Percentiles rank a stretch among this genome's conserved stretches.
Conservation (phyloP, 1,140 invertebrate species). For the Campoletis sonorensis region DNA sequence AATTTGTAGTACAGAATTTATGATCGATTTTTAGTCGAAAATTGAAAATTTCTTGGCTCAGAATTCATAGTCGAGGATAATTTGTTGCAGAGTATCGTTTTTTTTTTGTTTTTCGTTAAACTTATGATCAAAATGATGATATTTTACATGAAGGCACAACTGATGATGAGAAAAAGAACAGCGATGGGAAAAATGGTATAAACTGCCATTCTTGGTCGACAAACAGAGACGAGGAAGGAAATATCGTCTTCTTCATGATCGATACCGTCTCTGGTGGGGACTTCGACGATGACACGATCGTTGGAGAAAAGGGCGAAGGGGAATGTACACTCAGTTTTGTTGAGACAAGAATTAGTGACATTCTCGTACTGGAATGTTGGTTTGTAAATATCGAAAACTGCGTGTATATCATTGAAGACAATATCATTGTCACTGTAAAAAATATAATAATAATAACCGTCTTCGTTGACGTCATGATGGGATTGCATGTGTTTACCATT, state of each 20-base stretch:
- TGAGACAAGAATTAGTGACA: conserved; percentile 83
- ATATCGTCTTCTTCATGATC: conserved; percentile 83
- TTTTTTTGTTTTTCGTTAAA: no score
- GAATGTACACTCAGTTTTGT: conserved; percentile 86
- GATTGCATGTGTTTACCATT: conserved; percentile 80
- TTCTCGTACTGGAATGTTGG: conserved; percentile 88
- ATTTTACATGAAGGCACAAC: conserved; percentile 83
- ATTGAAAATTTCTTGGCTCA: no score
- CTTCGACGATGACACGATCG: conserved; percentile 87
- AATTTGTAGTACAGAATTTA: no score
- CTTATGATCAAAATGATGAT: not conserved
- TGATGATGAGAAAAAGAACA: conserved; percentile 84
- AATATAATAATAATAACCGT: conserved; percentile 92
- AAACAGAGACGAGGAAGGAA: conserved; percentile 83
- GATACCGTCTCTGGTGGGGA: conserved; percentile 87
- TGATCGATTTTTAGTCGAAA: no score
- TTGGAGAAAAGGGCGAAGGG: conserved; percentile 82
- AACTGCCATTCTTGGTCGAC: conserved; percentile 85
- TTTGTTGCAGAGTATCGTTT: no score
- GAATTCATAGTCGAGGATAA: not conserved
- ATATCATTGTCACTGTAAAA: conserved; percentile 91
- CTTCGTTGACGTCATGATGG: conserved; percentile 82
- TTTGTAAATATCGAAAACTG: conserved; percentile 89
- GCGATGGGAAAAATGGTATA: conserved; percentile 88
- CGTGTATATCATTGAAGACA: conserved; percentile 86